These are phyloP conservation scores for Distichodus sexfasciatus DNA, from an alignment of 2,797 vertebrate species.

Conservation along the genomic window DNA sequence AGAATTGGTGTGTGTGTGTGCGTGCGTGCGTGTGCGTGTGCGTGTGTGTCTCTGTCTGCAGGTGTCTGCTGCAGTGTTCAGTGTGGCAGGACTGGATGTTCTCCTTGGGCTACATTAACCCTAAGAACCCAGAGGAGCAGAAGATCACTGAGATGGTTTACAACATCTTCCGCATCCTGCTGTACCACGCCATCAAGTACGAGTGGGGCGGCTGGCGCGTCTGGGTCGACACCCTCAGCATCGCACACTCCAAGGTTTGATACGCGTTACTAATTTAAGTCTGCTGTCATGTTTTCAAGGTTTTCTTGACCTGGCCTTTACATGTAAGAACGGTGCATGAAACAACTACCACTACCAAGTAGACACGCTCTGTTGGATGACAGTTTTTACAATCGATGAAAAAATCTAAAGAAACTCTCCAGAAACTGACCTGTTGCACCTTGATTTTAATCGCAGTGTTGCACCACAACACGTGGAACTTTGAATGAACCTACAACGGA, in stretches of 20 bases:
- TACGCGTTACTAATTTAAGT: background rate
- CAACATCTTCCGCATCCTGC: conserved; percentile 97
- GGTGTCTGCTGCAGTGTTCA: conserved; percentile 98
- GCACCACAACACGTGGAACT: no score
- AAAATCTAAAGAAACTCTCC: no score
- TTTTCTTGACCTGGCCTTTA: no score
- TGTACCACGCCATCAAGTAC: conserved; percentile 99
- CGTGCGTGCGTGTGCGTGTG: background rate
- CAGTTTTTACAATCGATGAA: no score
- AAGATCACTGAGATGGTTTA: conserved; percentile 99
- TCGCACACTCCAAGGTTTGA: conserved; percentile 97
- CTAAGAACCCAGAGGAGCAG: conserved; percentile 97
- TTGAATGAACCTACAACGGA: no score
- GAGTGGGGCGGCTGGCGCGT: conserved; percentile 99
- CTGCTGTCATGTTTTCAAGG: no score
- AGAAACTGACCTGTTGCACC: no score
- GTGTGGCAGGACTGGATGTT: conserved; percentile 99
- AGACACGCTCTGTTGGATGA: no score
- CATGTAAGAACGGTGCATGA: no score
- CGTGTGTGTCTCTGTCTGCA: conserved; percentile 53
- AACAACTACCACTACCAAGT: no score
- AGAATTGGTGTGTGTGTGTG: background rate
- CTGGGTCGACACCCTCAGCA: conserved; percentile 98
- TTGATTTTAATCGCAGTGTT: no score
- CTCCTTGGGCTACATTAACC: conserved; percentile 98